These are phyloP conservation scores for Willisornis vidua DNA, from an alignment of 2,113 vertebrate species.

Conservation along the genomic window DNA sequence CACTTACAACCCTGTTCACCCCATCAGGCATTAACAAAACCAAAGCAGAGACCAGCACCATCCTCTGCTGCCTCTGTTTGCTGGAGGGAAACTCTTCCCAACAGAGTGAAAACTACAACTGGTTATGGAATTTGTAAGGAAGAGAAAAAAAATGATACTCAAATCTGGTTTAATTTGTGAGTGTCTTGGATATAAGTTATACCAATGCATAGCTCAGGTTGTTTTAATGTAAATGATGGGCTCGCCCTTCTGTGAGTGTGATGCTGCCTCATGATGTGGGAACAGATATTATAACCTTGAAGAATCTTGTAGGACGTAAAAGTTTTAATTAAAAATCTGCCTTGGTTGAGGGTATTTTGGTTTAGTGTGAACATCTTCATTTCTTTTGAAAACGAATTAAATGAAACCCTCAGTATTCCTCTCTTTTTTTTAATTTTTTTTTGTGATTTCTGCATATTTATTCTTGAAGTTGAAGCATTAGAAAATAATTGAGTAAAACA, in stretches of 20 bases:
- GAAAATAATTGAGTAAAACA: constrained; percentile 74
- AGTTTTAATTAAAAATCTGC: constrained; percentile 50
- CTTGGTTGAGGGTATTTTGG: constrained; percentile 22
- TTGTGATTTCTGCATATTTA: constrained; percentile 58
- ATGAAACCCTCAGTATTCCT: constrained; percentile 15
- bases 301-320: constrained; percentile 16
- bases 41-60: not conserved
- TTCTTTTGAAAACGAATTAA: constrained; percentile 44
- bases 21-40: not conserved
- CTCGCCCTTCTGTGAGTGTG: not conserved
- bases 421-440: not conserved
- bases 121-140: constrained; percentile 24
- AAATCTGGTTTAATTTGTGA: constrained; percentile 28
- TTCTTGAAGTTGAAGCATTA: constrained; percentile 61
- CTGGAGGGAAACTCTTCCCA: not conserved
- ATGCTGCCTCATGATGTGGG: not conserved
- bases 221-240: not conserved
- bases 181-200: not conserved
- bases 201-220: not conserved
- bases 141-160: not conserved
- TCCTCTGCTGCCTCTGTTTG: not conserved
- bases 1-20: rapidly evolving
- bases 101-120: not conserved
- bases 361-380: constrained; percentile 38
- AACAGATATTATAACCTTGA: constrained; percentile 41